These are phyloP conservation scores for Subacronicta megacephala DNA, from an alignment of 2,888 invertebrate genomes.

Conservation along the genomic window DNA sequence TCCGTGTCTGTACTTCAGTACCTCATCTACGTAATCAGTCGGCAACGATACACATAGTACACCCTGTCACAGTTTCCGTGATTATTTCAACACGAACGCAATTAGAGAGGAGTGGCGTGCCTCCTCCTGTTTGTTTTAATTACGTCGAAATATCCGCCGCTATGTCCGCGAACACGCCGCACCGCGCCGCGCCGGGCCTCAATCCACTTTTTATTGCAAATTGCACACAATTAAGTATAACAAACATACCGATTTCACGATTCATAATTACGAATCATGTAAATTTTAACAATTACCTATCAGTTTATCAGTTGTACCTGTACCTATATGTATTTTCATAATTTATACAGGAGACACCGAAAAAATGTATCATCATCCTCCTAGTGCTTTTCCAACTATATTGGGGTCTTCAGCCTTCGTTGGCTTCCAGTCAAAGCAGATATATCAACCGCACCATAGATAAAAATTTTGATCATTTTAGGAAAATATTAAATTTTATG, in stretches of 20 bases:
- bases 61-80: conserved; percentile 77
- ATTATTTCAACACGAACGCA: conserved; percentile 87
- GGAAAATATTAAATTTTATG: too few species aligned
- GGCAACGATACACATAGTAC: conserved; percentile 60
- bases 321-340: conserved; percentile 46
- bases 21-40: conserved; percentile 53
- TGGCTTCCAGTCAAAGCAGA: too few species aligned
- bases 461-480: too few species aligned
- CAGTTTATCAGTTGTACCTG: too few species aligned
- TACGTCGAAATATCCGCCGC: conserved; percentile 83
- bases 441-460: too few species aligned
- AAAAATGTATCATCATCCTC: too few species aligned
- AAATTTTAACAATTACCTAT: conserved; percentile 52
- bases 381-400: too few species aligned
- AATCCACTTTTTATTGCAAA: conserved; percentile 81
- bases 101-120: conserved; percentile 86
- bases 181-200: conserved; percentile 46
- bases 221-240: conserved; percentile 81
- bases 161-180: conserved; percentile 62
- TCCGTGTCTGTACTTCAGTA: conserved; percentile 28
- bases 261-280: conserved; percentile 61
- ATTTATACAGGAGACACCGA: too few species aligned
- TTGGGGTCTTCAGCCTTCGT: too few species aligned
- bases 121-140: conserved; percentile 88
- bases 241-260: conserved; percentile 71